These are phyloP conservation scores for Idaea biselata DNA, from an alignment of 2,888 invertebrate genomes.

Conservation along the genomic window DNA sequence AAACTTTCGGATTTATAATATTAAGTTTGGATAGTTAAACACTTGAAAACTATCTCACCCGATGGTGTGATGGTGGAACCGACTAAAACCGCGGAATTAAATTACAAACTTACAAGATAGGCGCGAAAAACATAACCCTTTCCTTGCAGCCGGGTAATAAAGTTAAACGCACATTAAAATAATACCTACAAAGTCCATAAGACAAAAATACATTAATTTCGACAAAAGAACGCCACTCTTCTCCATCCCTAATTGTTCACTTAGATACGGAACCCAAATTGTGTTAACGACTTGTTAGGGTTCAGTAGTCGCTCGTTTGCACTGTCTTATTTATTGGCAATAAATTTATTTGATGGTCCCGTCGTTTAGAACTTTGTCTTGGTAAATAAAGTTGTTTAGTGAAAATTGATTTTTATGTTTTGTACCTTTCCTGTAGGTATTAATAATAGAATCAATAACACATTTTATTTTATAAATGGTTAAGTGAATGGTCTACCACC, in stretches of 20 bases:
- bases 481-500: no score
- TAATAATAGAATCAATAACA: not conserved
- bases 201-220: not conserved
- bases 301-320: constrained; percentile 40
- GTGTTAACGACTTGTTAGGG: constrained; percentile 53
- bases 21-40: no score
- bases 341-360: constrained; percentile 47
- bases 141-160: no score
- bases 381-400: constrained; percentile 1
- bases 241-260: not conserved
- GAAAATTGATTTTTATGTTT: not conserved
- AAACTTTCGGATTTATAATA: no score
- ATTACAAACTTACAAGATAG: no score
- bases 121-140: no score
- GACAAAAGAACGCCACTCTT: not conserved
- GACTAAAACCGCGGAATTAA: no score
- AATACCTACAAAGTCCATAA: no score
- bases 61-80: no score
- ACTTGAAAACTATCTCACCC: no score
- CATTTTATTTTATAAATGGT: not conserved
- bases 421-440: not conserved
- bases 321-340: constrained; percentile 50
- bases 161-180: no score
- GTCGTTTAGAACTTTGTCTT: not conserved
- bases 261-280: constrained; percentile 45